These are phyloP conservation scores for Homarus gammarus DNA, from an alignment of 2,888 invertebrate species.

Conservation along the genomic window DNA sequence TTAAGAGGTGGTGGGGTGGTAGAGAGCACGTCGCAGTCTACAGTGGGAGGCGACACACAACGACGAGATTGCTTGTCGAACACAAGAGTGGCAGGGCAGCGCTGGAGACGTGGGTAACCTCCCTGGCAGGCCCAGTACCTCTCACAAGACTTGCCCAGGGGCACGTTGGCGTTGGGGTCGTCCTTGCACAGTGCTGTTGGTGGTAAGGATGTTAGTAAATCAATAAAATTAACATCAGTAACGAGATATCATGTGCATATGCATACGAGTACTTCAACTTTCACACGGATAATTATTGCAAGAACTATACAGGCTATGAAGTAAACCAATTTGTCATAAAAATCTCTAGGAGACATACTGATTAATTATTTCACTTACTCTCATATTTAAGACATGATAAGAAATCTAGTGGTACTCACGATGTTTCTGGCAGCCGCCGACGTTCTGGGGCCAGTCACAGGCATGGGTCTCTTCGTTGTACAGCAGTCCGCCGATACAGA, in stretches of 20 bases:
- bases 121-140: conserved; percentile 97
- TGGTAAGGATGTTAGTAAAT: no score
- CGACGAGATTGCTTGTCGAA: conserved; percentile 90
- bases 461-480: conserved; percentile 94
- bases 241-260: no score
- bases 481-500: conserved; percentile 93
- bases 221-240: no score
- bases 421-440: conserved; percentile 95
- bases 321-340: no score
- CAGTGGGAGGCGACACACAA: conserved; percentile 93
- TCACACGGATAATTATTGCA: no score
- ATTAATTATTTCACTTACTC: no score
- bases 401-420: no score
- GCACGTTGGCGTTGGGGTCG: conserved; percentile 93
- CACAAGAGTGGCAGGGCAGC: conserved; percentile 94
- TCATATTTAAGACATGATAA: no score
- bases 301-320: no score
- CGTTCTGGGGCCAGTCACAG: conserved; percentile 96
- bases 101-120: conserved; percentile 92
- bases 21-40: conserved; percentile 91
- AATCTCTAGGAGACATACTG: no score
- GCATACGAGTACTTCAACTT: no score
- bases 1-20: conserved; percentile 84
- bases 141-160: conserved; percentile 94
- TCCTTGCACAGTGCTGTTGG: conserved; percentile 92